Percentiles rank a stretch among this genome's conserved stretches.
These are phyloP conservation scores for Ctenopoma kingsleyae DNA, from an alignment of 2,797 vertebrate genomes.

Conservation along the genomic window DNA sequence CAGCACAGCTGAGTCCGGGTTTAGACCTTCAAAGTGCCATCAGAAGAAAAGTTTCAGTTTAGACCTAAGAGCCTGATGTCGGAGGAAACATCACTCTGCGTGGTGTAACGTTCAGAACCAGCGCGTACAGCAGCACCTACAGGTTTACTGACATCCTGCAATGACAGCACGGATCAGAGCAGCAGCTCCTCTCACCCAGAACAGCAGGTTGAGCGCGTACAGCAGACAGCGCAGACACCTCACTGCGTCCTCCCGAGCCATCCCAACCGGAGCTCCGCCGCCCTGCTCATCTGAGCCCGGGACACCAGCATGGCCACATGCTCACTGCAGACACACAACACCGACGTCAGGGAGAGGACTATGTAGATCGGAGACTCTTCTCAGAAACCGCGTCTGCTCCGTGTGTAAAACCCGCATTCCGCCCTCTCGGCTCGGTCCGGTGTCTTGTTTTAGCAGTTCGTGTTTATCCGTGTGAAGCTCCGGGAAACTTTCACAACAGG, in stretches of 20 bases:
- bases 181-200: conserved; percentile 90
- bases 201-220: conserved; percentile 95
- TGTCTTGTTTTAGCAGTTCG: conserved; percentile 34
- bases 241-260: conserved; percentile 97
- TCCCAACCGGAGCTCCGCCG: conserved; percentile 78
- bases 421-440: conserved; percentile 31
- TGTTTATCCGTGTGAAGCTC: conserved; percentile 55
- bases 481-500: conserved; percentile 68
- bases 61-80: too few species aligned
- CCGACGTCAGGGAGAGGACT: background rate
- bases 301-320: conserved; percentile 74
- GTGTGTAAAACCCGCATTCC: conserved; percentile 55
- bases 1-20: too few species aligned
- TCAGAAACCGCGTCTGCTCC: conserved; percentile 6
- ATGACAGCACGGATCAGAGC: background rate
- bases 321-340: conserved; percentile 39
- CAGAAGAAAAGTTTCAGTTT: too few species aligned
- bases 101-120: too few species aligned
- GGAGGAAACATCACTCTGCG: too few species aligned
- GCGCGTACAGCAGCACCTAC: too few species aligned
- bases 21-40: too few species aligned
- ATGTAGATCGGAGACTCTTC: conserved; percentile 8
- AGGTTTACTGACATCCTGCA: too few species aligned
- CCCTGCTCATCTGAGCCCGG: conserved; percentile 84
- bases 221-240: conserved; percentile 95